Evolutionary conservation across 2,113 vertebrate genomes (phyloP).

Genomic region (Oncorhynchus tshawytscha): DNA sequence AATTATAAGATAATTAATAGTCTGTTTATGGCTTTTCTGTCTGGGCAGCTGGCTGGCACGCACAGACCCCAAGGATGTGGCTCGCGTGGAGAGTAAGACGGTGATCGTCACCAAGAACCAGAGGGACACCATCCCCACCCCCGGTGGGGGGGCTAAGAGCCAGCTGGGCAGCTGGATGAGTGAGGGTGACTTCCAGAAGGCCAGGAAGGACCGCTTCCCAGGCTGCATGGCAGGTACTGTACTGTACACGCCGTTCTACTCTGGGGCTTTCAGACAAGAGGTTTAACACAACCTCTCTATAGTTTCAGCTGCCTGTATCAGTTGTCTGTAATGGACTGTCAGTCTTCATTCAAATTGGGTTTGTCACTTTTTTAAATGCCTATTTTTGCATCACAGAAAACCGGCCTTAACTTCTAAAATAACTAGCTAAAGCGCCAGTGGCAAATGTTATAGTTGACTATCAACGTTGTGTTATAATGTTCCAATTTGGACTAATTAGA

Average conservation of each 20-base stretch:
- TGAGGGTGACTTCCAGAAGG: slow-evolving; percentile 89
- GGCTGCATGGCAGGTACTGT: slow-evolving; percentile 94
- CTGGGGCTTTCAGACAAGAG: background rate
- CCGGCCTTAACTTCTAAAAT: too few relatives aligned
- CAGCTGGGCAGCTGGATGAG: slow-evolving; percentile 95
- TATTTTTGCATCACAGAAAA: background rate
- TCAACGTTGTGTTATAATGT: too few relatives aligned
- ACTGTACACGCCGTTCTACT: background rate
- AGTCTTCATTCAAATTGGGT: too few relatives aligned
- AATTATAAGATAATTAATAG: background rate
- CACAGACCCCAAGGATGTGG: slow-evolving; percentile 92
- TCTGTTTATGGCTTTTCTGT: background rate
- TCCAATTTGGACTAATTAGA: too few relatives aligned
- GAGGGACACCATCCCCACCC: slow-evolving; percentile 81
- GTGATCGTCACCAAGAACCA: slow-evolving; percentile 89
- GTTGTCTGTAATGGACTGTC: too few relatives aligned
- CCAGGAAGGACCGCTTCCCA: slow-evolving; percentile 83
- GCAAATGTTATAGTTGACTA: too few relatives aligned
- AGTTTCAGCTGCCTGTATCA: too few relatives aligned
- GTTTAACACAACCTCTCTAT: too few relatives aligned
- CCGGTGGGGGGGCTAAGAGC: slow-evolving; percentile 76
- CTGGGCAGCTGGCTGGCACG: slow-evolving; percentile 87
- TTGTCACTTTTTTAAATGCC: too few relatives aligned
- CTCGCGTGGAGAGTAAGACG: slow-evolving; percentile 92
- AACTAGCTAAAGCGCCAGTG: too few relatives aligned